Evolutionary conservation across 2,888 invertebrate species (phyloP).

Genomic region (Lepidochitona cinerea): DNA sequence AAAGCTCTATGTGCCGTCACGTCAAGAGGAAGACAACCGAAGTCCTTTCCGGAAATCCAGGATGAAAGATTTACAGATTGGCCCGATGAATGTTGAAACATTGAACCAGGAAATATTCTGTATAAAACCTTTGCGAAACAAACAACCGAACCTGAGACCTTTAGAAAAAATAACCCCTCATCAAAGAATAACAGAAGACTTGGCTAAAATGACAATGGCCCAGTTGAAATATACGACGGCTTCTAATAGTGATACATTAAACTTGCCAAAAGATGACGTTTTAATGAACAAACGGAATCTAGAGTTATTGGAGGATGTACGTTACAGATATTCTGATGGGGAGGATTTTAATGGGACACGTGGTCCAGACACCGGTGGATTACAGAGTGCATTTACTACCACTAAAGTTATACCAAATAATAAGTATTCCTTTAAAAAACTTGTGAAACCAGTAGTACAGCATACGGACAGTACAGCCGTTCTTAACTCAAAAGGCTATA

Average conservation of each 20-base stretch:
- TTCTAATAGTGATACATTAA: not conserved
- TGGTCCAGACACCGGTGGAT: not conserved
- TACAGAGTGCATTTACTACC: not conserved
- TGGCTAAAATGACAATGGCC: not conserved
- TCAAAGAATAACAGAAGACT: conserved; percentile 15
- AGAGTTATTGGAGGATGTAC: not conserved
- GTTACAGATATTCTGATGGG: not conserved
- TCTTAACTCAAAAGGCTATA: too few relatives aligned
- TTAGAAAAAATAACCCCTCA: conserved; percentile 20
- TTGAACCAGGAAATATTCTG: conserved; percentile 41
- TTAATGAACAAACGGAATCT: not conserved
- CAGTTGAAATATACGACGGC: not conserved
- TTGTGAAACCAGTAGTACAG: too few relatives aligned
- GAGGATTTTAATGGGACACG: not conserved
- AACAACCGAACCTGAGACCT: conserved; percentile 21
- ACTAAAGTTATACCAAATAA: not conserved
- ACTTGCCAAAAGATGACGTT: not conserved
- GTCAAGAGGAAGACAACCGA: not conserved
- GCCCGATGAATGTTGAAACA: conserved; percentile 33
- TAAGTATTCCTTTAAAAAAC: not conserved
- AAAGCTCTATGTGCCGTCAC: not conserved
- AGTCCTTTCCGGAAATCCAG: not conserved
- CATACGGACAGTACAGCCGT: too few relatives aligned
- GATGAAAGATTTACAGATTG: not conserved
- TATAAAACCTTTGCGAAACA: conserved; percentile 33